A percentile compares a stretch with the other conserved stretches of the same genome.
These are phyloP conservation scores for Lithobates sylvaticus DNA, from an alignment of 2,797 vertebrate genomes.

Conservation along the genomic window DNA sequence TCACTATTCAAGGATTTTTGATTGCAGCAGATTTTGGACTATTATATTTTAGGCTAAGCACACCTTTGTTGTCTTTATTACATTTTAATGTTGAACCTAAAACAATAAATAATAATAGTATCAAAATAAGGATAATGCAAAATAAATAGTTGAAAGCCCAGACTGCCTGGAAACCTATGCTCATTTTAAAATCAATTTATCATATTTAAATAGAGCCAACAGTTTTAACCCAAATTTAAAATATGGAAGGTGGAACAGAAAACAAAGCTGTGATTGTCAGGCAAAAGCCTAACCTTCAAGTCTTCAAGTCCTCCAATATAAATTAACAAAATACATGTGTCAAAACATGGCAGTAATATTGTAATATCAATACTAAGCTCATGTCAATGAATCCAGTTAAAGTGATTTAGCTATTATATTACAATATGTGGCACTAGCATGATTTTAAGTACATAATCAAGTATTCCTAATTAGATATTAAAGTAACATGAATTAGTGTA, in stretches of 20 bases:
- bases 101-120: too few relatives aligned
- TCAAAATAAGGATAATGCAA: neutral
- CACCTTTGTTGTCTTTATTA: too few relatives aligned
- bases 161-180: neutral
- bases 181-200: neutral
- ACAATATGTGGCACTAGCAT: neutral
- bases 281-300: neutral
- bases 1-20: too few relatives aligned
- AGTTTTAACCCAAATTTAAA: neutral
- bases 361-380: neutral
- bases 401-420: neutral
- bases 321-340: neutral
- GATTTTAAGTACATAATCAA: neutral
- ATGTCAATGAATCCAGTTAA: neutral
- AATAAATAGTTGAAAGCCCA: neutral
- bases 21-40: too few relatives aligned
- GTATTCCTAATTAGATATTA: conserved; percentile 15
- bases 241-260: neutral
- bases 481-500: neutral
- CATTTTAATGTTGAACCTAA: too few relatives aligned
- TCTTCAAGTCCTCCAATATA: neutral
- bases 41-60: too few relatives aligned
- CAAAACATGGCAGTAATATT: neutral
- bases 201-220: neutral
- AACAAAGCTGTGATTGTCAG: neutral